Conservation (phyloP, 2,888 invertebrate species). For the Lithodes maja region DNA sequence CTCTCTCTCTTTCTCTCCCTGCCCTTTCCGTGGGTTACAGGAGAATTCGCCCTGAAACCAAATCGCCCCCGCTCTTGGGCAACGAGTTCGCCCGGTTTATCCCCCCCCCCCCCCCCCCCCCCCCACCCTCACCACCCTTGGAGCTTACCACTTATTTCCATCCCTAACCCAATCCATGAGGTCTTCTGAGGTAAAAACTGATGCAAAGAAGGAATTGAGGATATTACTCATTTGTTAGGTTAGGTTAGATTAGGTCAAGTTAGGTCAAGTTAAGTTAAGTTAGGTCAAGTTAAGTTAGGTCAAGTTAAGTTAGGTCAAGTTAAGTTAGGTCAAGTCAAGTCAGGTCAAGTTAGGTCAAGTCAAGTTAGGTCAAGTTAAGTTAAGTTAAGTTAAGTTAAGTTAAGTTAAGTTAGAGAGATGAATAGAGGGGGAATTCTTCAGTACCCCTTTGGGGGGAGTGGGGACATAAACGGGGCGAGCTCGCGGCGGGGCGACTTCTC, state of each 20-base stretch:
- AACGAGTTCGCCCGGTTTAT: no score
- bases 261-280: constrained; percentile 9
- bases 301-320: constrained; percentile 2
- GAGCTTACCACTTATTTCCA: no score
- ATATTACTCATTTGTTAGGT: background rate
- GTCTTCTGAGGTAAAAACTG: background rate
- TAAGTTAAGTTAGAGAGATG: background rate
- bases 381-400: constrained; percentile 3
- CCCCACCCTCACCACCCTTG: no score
- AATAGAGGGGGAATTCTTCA: background rate
- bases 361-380: background rate
- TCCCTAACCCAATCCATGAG: background rate
- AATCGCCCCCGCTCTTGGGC: no score
- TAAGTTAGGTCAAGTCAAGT: background rate
- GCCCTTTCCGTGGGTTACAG: no score
- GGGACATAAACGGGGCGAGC: no score
- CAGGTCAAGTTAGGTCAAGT: constrained; percentile 3
- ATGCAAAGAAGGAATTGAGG: no score
- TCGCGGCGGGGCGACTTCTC: no score
- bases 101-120: no score
- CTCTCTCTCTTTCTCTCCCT: no score
- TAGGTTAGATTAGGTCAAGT: constrained; percentile 13
- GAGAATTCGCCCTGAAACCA: no score
- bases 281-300: constrained; percentile 8
- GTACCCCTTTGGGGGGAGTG: no score